Evolutionary conservation across 2,797 vertebrate species (phyloP).

Genomic region (Takifugu ocellatus): DNA sequence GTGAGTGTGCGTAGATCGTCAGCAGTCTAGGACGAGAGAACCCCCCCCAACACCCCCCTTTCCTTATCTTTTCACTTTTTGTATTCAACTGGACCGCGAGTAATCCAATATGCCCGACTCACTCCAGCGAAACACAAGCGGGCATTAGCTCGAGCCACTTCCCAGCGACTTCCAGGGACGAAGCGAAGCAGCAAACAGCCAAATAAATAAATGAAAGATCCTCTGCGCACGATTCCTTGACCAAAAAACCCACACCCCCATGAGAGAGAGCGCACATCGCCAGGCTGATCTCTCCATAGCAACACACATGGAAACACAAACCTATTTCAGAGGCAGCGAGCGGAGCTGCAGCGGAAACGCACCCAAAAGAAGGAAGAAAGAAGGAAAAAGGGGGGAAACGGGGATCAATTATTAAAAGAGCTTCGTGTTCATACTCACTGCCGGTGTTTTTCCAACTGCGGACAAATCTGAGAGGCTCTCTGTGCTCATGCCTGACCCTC

Average conservation of each 20-base stretch:
- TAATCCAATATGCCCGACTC: constrained; percentile 66
- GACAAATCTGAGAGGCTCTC: constrained; percentile 39
- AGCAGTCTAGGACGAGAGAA: constrained; percentile 23
- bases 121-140: constrained; percentile 56
- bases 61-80: constrained; percentile 56
- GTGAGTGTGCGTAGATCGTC: neutral
- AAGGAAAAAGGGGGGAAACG: constrained; percentile 44
- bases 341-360: constrained; percentile 37
- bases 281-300: constrained; percentile 66
- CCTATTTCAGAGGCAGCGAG: constrained; percentile 64
- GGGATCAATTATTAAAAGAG: constrained; percentile 65
- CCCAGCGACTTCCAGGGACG: neutral
- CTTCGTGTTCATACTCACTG: constrained; percentile 62
- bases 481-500: constrained; percentile 21
- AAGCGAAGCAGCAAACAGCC: neutral
- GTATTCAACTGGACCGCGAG: constrained; percentile 67
- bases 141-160: constrained; percentile 42
- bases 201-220: neutral
- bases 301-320: constrained; percentile 71
- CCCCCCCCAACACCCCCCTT: constrained; percentile 49
- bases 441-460: constrained; percentile 37
- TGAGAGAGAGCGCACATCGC: constrained; percentile 48
- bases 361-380: neutral
- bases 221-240: constrained; percentile 44
- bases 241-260: constrained; percentile 44